Conservation (phyloP, 2,888 invertebrate genomes). For the Nomada fucata region DNA sequence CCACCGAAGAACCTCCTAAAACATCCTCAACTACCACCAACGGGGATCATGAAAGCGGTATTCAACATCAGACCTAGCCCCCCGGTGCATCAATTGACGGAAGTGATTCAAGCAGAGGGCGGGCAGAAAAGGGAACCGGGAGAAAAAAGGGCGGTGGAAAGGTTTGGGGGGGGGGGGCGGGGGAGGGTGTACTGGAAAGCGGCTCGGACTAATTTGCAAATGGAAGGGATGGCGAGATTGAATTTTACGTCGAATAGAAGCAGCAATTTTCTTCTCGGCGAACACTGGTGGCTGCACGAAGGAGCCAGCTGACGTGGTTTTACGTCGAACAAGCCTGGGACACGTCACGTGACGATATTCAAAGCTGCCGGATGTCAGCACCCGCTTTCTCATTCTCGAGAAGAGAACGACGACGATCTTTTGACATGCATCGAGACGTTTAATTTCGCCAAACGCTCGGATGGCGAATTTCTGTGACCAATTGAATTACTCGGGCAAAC, state of each 20-base stretch:
- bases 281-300: slow-evolving; percentile 15
- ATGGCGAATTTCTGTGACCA: slow-evolving; percentile 52
- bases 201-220: slow-evolving; percentile 76
- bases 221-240: slow-evolving; percentile 74
- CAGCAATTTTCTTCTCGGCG: slow-evolving; percentile 71
- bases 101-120: background rate
- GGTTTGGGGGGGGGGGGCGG: background rate
- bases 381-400: background rate
- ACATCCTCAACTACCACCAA: background rate
- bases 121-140: slow-evolving; percentile 3
- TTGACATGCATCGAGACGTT: slow-evolving; percentile 66
- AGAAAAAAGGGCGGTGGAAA: background rate
- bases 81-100: slow-evolving; percentile 5
- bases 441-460: slow-evolving; percentile 54
- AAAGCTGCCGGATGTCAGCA: slow-evolving; percentile 26
- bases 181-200: slow-evolving; percentile 10
- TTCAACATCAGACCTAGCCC: background rate
- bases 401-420: slow-evolving; percentile 33
- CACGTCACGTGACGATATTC: slow-evolving; percentile 56
- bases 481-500: slow-evolving; percentile 57
- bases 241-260: slow-evolving; percentile 75
- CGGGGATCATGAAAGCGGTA: background rate
- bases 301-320: slow-evolving; percentile 48
- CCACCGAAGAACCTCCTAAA: background rate
- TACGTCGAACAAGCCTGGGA: slow-evolving; percentile 56